These are phyloP conservation scores for Triplophysa siluroides DNA, from an alignment of 2,113 vertebrate genomes.

Conservation along the genomic window DNA sequence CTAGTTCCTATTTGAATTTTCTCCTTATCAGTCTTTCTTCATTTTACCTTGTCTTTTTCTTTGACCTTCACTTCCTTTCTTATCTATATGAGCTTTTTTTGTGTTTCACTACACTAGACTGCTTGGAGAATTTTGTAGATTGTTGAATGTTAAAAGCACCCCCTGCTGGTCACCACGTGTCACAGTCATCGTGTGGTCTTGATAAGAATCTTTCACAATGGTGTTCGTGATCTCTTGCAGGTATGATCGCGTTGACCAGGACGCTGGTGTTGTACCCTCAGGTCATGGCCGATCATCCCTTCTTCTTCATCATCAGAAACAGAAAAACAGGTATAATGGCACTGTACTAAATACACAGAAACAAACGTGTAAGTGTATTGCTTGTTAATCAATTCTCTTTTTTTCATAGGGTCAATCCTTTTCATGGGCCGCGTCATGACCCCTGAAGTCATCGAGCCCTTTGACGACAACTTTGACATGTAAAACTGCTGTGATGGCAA, in stretches of 20 bases:
- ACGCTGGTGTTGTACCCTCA: slow-evolving; percentile 95
- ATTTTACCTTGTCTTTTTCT: background rate
- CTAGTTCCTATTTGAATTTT: background rate
- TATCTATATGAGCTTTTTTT: background rate
- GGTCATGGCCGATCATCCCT: slow-evolving; percentile 96
- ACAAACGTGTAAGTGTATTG: background rate
- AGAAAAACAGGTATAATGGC: slow-evolving; percentile 84
- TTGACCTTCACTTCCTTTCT: background rate
- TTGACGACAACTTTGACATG: slow-evolving; percentile 87
- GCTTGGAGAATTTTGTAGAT: background rate
- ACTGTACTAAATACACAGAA: background rate
- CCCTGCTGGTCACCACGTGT: slow-evolving; percentile 35
- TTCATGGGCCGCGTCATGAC: slow-evolving; percentile 98
- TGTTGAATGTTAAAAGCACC: slow-evolving; percentile 43
- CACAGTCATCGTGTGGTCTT: background rate
- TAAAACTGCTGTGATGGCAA: slow-evolving; percentile 64
- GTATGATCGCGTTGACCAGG: slow-evolving; percentile 93
- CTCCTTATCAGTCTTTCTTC: background rate
- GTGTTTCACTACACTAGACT: slow-evolving; percentile 11
- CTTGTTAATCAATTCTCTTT: background rate
- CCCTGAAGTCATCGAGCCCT: slow-evolving; percentile 88
- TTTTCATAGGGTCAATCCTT: slow-evolving; percentile 81
- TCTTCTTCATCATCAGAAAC: slow-evolving; percentile 93
- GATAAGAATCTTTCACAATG: background rate
- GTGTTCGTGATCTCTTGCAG: slow-evolving; percentile 64